Conservation (phyloP, 2,797 vertebrate species). For the Mastacembelus armatus region DNA sequence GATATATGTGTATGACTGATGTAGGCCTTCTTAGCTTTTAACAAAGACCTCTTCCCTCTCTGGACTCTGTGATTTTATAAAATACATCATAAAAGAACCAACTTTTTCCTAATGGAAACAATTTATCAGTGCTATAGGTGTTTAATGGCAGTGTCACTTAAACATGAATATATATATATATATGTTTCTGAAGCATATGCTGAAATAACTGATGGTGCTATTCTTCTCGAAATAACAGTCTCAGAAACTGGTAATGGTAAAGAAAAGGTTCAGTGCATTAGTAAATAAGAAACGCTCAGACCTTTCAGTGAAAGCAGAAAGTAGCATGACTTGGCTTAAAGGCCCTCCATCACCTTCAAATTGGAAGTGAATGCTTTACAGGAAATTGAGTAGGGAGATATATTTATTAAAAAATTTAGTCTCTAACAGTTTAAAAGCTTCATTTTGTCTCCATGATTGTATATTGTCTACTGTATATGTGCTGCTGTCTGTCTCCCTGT, state of each 20-base stretch:
- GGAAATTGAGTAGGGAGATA: neutral
- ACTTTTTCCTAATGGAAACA: no score
- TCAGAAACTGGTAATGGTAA: neutral
- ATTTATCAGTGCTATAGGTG: no score
- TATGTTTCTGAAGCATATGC: no score
- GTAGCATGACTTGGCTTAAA: constrained; percentile 23
- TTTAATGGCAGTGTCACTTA: no score
- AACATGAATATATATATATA: no score
- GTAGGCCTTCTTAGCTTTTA: constrained; percentile 1
- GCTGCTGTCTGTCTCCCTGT: constrained; percentile 7
- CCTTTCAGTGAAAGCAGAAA: constrained; percentile 4
- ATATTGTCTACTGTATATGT: neutral
- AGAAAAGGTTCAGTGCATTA: neutral
- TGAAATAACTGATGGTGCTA: constrained; percentile 9
- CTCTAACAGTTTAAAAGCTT: neutral
- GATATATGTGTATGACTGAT: neutral
- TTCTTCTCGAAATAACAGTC: neutral
- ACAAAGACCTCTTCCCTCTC: no score
- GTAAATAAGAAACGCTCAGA: constrained; percentile 2
- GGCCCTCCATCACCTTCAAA: constrained; percentile 18
- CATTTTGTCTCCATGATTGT: neutral
- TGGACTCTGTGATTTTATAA: no score
- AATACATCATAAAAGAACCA: no score
- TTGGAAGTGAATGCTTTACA: neutral
- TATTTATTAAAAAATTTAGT: constrained; percentile 1